These are phyloP conservation scores for Moxostoma hubbsi DNA, from an alignment of 2,797 vertebrate species.

Conservation along the genomic window DNA sequence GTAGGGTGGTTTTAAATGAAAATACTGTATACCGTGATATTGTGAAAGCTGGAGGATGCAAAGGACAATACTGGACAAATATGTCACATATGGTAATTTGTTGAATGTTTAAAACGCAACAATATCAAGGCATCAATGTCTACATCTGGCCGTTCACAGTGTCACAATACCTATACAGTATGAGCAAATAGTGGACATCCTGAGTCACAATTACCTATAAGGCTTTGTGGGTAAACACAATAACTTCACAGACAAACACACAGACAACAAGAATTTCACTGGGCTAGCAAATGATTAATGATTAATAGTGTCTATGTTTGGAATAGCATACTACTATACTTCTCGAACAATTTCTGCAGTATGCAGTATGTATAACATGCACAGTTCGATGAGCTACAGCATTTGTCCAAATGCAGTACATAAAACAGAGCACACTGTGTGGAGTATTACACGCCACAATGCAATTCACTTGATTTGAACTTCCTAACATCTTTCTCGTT, in stretches of 20 bases:
- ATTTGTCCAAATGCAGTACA: too few species aligned
- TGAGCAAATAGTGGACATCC: constrained; percentile 6
- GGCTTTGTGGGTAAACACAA: constrained; percentile 26
- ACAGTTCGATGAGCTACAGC: too few species aligned
- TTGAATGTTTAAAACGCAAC: constrained; percentile 8
- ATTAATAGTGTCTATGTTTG: background rate
- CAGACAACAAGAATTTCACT: constrained; percentile 47
- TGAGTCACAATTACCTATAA: constrained; percentile 31
- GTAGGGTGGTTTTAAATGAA: background rate
- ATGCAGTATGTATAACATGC: too few species aligned
- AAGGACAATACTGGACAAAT: background rate
- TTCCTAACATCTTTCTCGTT: too few species aligned
- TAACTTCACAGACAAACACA: constrained; percentile 7
- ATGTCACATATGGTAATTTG: background rate
- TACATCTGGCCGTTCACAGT: constrained; percentile 20
- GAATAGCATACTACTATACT: constrained; percentile 7
- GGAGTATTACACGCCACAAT: too few species aligned
- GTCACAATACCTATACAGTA: constrained; percentile 42
- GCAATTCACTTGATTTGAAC: too few species aligned
- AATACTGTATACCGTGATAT: constrained; percentile 47
- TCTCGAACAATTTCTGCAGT: too few species aligned
- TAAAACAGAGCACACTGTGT: too few species aligned
- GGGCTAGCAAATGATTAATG: constrained; percentile 46
- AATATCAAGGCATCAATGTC: constrained; percentile 1
- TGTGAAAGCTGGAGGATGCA: constrained; percentile 24